A percentile compares a stretch with the other conserved stretches of the same genome.
These are phyloP conservation scores for Dendrocincla tyrannina DNA, from an alignment of 2,797 vertebrate species.

Conservation along the genomic window DNA sequence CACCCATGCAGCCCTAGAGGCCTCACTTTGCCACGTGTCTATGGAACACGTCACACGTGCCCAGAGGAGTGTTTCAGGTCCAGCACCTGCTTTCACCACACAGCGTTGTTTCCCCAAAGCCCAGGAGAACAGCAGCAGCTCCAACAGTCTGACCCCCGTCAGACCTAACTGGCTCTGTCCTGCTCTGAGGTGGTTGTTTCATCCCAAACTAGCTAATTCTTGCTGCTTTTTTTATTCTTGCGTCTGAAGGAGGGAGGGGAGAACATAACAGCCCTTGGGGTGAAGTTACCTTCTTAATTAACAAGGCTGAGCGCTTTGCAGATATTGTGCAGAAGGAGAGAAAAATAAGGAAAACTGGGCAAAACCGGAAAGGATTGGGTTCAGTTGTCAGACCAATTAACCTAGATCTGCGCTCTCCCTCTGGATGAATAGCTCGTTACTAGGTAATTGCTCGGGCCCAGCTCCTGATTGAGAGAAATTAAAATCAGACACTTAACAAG, in stretches of 20 bases:
- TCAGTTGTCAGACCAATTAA: constrained; percentile 66
- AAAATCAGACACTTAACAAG: constrained; percentile 55
- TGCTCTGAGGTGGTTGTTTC: not conserved
- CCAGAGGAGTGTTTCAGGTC: not conserved
- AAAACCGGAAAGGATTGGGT: constrained; percentile 51
- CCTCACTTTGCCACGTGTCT: not conserved
- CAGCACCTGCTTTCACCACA: not conserved
- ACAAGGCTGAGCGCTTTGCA: constrained; percentile 27
- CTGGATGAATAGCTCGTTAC: constrained; percentile 37
- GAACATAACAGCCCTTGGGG: constrained; percentile 34
- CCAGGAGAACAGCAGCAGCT: not conserved
- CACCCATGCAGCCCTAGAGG: not conserved
- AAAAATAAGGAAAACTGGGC: constrained; percentile 39
- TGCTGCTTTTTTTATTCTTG: not conserved
- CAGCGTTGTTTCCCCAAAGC: constrained; percentile 6
- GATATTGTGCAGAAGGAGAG: not conserved
- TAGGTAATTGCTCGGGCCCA: constrained; percentile 20
- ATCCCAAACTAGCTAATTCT: constrained; percentile 32
- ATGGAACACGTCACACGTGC: fast-evolving
- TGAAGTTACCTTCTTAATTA: constrained; percentile 67
- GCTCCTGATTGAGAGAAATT: constrained; percentile 49
- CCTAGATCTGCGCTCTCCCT: constrained; percentile 25
- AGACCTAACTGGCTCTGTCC: not conserved
- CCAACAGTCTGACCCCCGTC: not conserved
- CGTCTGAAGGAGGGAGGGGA: not conserved